Percentiles rank a stretch among this genome's conserved stretches.
Conservation (phyloP, 92 coral and sea anemone species). For the Anthopleura xanthogrammica region DNA sequence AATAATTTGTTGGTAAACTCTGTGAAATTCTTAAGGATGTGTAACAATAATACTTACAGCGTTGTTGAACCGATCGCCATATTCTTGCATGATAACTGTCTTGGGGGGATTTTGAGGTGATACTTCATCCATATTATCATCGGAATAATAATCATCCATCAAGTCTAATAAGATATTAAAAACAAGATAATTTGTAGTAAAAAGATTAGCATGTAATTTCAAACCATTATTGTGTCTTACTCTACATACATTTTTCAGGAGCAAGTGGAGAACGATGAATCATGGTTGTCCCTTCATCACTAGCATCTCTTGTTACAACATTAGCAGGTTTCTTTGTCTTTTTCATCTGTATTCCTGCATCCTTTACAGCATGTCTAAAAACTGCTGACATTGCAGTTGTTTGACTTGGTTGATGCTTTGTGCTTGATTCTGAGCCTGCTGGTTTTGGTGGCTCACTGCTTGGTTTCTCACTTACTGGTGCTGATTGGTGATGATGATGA, state of each 20-base stretch:
- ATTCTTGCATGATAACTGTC: constrained; percentile 60
- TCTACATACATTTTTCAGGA: constrained; percentile 69
- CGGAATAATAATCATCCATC: constrained; percentile 48
- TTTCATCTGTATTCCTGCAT: constrained; percentile 58
- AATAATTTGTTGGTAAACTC: background rate
- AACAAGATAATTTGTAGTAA: too few species aligned
- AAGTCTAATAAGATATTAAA: constrained; percentile 23
- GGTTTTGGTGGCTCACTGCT: background rate
- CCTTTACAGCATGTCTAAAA: constrained; percentile 49
- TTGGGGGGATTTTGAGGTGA: constrained; percentile 70
- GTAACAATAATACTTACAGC: constrained; percentile 62
- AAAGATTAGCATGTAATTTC: too few species aligned
- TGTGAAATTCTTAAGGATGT: background rate
- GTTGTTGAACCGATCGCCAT: constrained; percentile 74
- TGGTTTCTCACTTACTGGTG: background rate
- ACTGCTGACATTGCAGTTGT: constrained; percentile 1
- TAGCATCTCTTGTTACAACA: constrained; percentile 71
- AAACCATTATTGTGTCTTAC: background rate
- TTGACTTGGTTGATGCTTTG: background rate
- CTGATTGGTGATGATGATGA: background rate
- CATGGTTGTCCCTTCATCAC: constrained; percentile 82
- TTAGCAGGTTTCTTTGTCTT: constrained; percentile 31
- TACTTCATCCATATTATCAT: constrained; percentile 55
- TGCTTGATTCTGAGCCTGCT: background rate
- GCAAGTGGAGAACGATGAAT: constrained; percentile 63